Evolutionary conservation across 2,888 invertebrate species (phyloP).

Genomic region (Mythimna lalbum): DNA sequence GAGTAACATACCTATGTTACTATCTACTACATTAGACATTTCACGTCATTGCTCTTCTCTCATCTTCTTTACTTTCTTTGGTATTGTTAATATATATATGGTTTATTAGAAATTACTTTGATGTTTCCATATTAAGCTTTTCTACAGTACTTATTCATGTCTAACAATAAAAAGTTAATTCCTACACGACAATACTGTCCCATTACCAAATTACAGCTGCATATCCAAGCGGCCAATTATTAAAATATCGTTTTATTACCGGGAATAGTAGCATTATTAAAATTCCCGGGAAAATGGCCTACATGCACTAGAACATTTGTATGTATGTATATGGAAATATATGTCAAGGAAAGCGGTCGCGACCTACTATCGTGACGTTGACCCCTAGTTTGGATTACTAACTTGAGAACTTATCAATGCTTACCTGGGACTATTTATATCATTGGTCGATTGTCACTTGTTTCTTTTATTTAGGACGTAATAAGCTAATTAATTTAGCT

Average conservation of each 20-base stretch:
- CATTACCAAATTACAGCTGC: background rate
- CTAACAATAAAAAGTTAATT: background rate
- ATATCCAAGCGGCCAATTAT: background rate
- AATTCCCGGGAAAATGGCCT: slow-evolving; percentile 20
- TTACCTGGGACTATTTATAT: slow-evolving; percentile 34
- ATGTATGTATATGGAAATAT: slow-evolving; percentile 23
- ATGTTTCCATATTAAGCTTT: background rate
- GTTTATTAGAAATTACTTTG: background rate
- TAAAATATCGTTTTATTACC: slow-evolving; percentile 10
- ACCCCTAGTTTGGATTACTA: slow-evolving; percentile 40
- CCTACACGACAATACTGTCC: background rate
- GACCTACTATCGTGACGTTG: slow-evolving; percentile 53
- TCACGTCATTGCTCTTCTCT: background rate
- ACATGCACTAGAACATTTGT: slow-evolving; percentile 17
- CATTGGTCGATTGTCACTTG: slow-evolving; percentile 34
- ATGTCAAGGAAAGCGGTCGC: slow-evolving; percentile 48
- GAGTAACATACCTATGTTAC: background rate
- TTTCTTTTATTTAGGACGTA: slow-evolving; percentile 6
- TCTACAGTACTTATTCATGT: slow-evolving; percentile 1
- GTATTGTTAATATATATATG: background rate
- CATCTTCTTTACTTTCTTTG: background rate
- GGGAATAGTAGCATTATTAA: slow-evolving; percentile 16
- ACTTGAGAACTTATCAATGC: slow-evolving; percentile 36
- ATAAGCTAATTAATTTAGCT: slow-evolving; percentile 12
- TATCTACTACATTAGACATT: background rate